Evolutionary conservation across 2,888 invertebrate species (phyloP), one percentile per base, ranked within the genome.

Genomic region (Ormyrus rosae): DNA sequence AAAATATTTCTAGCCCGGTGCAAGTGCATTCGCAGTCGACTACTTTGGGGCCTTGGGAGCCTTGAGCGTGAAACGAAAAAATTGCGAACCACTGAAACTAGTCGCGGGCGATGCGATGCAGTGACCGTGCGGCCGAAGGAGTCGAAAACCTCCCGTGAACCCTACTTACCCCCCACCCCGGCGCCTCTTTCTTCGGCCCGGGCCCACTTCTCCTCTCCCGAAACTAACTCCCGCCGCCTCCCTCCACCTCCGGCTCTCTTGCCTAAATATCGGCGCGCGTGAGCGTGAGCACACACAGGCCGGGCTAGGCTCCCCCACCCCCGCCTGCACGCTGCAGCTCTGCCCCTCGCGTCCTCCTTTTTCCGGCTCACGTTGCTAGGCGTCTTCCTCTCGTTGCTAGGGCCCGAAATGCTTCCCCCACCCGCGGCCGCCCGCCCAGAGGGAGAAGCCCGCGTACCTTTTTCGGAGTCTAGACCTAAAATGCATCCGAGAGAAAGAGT

Each of bases 71-170:
- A 51, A 75, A 82, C 69, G 72, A 71, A 82, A 86, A 88, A 89
- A 87, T 90, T 90, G 90, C 86, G 89, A 89, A 89, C 89, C 90
- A 89, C 89, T 90, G 88, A 88, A 90, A 89, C 89, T 90, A 89
- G 90, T 89, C 86, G 86, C 85, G 86, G 56, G 70, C 69, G 81
- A 80, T 55, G 81, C 81, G 77, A 72, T 65, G 72, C 78, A 70
- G 86, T 85, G 86, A 86, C 85, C 86, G 84, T 78, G 81, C 84
- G 85, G 87, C 85, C 87, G 85, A 86, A 88, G 88, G 88, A 90
- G 90, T 90, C 90, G 90, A 90, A 90, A 90, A 90, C 90, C 90
- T 90, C 89, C 86, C 86, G 89, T 90, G 90, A 90, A 90, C 90
- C 90, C 90, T 90, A 90, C 90, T 88, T 90, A 88, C 90, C 90